Evolutionary conservation across 2,113 vertebrate species (phyloP).

Genomic region (Drymodes brunneopygia): DNA sequence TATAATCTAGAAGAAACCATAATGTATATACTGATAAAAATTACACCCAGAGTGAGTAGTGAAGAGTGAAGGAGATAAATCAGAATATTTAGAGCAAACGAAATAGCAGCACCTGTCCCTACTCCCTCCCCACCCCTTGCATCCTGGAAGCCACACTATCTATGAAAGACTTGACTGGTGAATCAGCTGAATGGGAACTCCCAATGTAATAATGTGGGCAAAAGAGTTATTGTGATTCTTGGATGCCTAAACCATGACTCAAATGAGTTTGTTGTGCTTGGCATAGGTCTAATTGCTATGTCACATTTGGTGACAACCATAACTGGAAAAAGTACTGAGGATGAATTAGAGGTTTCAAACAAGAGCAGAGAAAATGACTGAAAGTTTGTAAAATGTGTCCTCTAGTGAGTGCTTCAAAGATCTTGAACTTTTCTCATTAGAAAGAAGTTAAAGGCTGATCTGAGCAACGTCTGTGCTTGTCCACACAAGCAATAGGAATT

Average conservation of each 20-base stretch:
- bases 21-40: background rate
- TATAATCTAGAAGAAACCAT: background rate
- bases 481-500: background rate
- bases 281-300: background rate
- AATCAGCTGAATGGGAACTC: background rate
- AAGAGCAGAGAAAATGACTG: background rate
- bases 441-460: background rate
- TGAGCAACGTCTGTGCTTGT: background rate
- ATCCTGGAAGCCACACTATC: fast-evolving
- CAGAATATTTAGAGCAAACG: background rate
- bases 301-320: background rate
- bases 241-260: background rate
- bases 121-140: background rate
- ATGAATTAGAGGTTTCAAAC: background rate
- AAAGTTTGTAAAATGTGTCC: background rate
- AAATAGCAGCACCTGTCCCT: background rate
- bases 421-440: background rate
- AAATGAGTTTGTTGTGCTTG: background rate
- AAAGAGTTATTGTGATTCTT: background rate
- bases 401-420: background rate
- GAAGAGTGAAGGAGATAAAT: background rate
- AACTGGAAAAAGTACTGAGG: background rate
- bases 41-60: background rate
- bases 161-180: background rate
- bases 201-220: background rate